Base-by-base conservation (phyloP, 2,888 invertebrate genomes). In the Therioaphis trifolii region DNA sequence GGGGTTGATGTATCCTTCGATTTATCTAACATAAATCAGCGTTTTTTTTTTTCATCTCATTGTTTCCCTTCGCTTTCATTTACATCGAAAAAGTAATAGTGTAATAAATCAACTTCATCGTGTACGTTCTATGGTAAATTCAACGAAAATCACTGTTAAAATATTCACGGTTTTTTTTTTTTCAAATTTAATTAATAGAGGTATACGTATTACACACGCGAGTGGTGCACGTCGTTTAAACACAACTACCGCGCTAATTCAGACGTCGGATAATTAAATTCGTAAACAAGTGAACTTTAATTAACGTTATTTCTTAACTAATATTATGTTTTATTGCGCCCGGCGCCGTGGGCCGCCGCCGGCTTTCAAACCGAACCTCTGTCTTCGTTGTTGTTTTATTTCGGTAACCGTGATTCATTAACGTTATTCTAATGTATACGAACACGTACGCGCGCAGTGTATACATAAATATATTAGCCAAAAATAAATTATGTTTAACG, bases 21-120 rank as follows among this genome's bases (percentile, higher is more conserved):
- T 75, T 27, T 46, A 24, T 58, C 55, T 18, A 75, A 43, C 24
- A 58, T 75, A 75, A 75, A 58, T 43, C 43, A 15, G 43, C 4
- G 40, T 15, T 15, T 58, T 43, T 24, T 18, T 75, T 75, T 18
- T n/a, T n/a, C n/a, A n/a, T n/a, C n/a, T n/a, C n/a, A n/a, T n/a
- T n/a, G n/a, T n/a, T n/a, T n/a, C n/a, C n/a, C n/a, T 12, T 21
- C 9, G 24, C 43, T 49, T 14, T 71, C 24, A 58, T 24, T 58
- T 21, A 58, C 40, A 40, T 71, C 11, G n/a, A 18, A 14, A 29
- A 7, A 11, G 15, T 74, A 66, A 74, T 74, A 21, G 46, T n/a
- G 55, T 58, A 43, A 74, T 74, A 74, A 74, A 55, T 21, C 29
- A 55, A 35, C 55, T 21, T 40, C 24, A 21, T n/a, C n/a, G 21